phyloP scores from a whole-genome alignment of 92 coral and sea anemone genomes.

The Metridium senile region DNA sequence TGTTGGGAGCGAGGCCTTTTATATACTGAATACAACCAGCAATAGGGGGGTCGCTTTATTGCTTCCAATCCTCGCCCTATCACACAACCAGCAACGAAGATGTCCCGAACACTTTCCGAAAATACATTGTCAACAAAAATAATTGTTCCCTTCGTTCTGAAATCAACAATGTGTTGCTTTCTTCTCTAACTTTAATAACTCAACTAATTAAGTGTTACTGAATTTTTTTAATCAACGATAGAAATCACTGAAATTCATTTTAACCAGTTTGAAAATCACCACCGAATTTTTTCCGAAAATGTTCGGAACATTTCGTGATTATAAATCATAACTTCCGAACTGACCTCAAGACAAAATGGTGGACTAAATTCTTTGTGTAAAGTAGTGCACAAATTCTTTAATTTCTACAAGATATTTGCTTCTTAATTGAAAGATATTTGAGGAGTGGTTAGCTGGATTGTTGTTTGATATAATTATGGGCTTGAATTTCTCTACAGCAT shows the following conservation, averaged over 20 bases:
- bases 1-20: constrained; percentile 73
- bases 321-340: constrained; percentile 3
- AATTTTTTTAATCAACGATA: neutral
- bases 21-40: constrained; percentile 67
- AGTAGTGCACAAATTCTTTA: neutral
- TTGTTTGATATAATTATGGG: constrained; percentile 14
- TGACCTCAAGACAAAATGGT: constrained; percentile 11
- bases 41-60: constrained; percentile 90
- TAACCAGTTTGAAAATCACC: neutral
- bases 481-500: constrained; percentile 8
- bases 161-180: neutral
- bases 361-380: neutral
- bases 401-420: neutral
- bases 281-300: neutral
- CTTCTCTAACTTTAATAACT: neutral
- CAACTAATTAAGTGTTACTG: too few species aligned
- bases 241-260: neutral
- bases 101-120: neutral
- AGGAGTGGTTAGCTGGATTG: neutral
- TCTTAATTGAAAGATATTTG: neutral
- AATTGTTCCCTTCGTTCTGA: neutral
- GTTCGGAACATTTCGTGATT: neutral
- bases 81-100: neutral
- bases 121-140: neutral
- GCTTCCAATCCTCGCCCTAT: constrained; percentile 48